These are phyloP conservation scores for Drosophila repletoides DNA, from an alignment of 1,140 invertebrate species.

Conservation along the genomic window DNA sequence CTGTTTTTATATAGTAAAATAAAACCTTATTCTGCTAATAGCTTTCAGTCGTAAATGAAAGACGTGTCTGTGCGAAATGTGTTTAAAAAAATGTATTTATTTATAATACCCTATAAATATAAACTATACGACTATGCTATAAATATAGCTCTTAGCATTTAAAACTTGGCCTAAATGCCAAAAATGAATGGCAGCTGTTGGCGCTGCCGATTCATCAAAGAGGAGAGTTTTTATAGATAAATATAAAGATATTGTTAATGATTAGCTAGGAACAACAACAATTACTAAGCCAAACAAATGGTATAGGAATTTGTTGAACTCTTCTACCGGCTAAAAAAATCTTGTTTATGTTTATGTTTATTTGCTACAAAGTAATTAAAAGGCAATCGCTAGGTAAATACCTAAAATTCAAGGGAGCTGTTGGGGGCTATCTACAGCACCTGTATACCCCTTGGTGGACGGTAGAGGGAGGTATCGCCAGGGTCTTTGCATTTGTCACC, in stretches of 20 bases:
- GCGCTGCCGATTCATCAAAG: background rate
- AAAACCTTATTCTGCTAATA: too few relatives aligned
- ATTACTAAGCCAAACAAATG: background rate
- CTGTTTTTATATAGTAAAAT: too few relatives aligned
- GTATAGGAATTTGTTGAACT: slow-evolving; percentile 17
- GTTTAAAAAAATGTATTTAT: too few relatives aligned
- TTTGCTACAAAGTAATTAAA: slow-evolving; percentile 72
- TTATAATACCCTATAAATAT: too few relatives aligned
- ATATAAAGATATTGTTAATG: background rate
- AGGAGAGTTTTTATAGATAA: background rate
- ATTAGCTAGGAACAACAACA: background rate
- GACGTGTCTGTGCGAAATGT: too few relatives aligned
- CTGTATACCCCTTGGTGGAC: background rate
- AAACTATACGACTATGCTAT: background rate
- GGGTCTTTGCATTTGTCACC: slow-evolving; percentile 8
- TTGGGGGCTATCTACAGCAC: slow-evolving; percentile 7
- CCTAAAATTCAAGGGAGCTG: slow-evolving; percentile 19
- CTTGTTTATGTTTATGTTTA: slow-evolving; percentile 76
- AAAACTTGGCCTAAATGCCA: background rate
- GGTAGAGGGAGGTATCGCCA: background rate
- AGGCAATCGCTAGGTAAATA: slow-evolving; percentile 66
- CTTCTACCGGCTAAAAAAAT: slow-evolving; percentile 33
- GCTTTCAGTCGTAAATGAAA: too few relatives aligned
- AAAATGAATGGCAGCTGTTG: too few relatives aligned
- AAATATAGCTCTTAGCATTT: background rate